These are phyloP conservation scores for Encarsia formosa DNA, from an alignment of 2,888 invertebrate genomes.

Conservation along the genomic window DNA sequence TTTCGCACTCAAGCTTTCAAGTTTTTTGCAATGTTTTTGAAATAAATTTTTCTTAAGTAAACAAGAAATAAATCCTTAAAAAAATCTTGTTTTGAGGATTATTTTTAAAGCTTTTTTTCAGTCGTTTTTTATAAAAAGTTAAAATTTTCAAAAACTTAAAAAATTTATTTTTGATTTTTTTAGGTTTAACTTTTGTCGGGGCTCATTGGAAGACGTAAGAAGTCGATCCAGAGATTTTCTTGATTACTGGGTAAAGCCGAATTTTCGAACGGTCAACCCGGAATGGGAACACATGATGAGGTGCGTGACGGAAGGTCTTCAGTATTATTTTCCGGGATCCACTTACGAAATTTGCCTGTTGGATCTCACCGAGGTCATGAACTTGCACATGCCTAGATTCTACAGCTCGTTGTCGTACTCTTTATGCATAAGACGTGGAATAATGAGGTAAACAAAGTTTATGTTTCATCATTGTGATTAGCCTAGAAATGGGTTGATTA, in stretches of 20 bases:
- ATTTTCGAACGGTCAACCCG: constrained; percentile 38
- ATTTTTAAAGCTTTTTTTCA: too few species aligned
- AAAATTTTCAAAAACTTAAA: too few species aligned
- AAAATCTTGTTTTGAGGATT: too few species aligned
- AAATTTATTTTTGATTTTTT: too few species aligned
- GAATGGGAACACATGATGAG: constrained; percentile 52
- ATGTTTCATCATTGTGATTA: not conserved
- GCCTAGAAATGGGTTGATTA: not conserved
- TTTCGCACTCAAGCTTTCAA: not conserved
- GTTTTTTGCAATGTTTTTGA: not conserved
- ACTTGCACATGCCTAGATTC: constrained; percentile 37
- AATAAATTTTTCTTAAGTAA: too few species aligned
- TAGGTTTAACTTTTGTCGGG: constrained; percentile 49
- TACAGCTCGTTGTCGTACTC: constrained; percentile 32
- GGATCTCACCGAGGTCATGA: constrained; percentile 40
- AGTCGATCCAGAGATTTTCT: constrained; percentile 39
- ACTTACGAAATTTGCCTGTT: constrained; percentile 39
- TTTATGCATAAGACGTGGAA: constrained; percentile 29
- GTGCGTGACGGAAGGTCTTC: constrained; percentile 43
- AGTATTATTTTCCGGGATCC: constrained; percentile 38
- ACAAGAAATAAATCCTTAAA: too few species aligned
- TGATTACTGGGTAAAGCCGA: constrained; percentile 43
- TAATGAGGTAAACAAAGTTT: constrained; percentile 30
- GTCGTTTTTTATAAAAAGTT: too few species aligned
- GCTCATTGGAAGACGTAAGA: constrained; percentile 41